Percentiles rank a stretch among this genome's conserved stretches.
Conservation (phyloP, 2,797 vertebrate genomes). For the Gymnopithys bicolor region DNA sequence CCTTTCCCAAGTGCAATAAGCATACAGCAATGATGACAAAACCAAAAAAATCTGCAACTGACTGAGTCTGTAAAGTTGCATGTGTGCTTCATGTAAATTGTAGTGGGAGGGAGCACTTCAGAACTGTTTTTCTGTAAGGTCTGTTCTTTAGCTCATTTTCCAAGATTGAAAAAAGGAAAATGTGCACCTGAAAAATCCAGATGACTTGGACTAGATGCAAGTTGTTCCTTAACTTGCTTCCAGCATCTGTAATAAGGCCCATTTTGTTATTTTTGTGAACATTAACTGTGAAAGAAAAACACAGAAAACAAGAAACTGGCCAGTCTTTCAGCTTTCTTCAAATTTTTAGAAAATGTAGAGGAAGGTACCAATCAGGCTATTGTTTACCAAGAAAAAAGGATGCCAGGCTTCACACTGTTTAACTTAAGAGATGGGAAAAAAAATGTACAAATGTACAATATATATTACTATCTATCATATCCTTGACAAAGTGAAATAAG, state of each 20-base stretch:
- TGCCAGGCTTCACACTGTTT: background rate
- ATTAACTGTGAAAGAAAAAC: background rate
- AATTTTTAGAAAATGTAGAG: background rate
- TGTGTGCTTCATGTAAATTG: background rate
- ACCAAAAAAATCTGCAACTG: background rate
- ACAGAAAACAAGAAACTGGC: background rate
- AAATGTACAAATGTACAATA: background rate
- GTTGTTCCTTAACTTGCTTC: background rate
- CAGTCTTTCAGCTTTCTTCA: background rate
- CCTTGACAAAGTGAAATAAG: conserved; percentile 47
- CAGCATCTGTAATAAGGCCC: background rate
- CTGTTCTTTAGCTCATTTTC: background rate
- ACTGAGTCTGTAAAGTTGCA: background rate
- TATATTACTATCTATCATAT: conserved; percentile 14
- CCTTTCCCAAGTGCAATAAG: background rate
- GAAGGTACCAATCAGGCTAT: background rate
- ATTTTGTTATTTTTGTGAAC: background rate
- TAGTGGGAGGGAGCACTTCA: accelerated
- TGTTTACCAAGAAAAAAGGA: background rate
- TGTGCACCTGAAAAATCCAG: background rate
- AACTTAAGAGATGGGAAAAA: background rate
- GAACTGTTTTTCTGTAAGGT: background rate
- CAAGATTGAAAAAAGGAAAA: background rate
- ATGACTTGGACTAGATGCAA: background rate
- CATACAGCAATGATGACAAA: background rate